A percentile compares a stretch with the other conserved stretches of the same genome.
phyloP scores from a whole-genome alignment of 2,888 invertebrate genomes.

The Ephialtes manifestator region DNA sequence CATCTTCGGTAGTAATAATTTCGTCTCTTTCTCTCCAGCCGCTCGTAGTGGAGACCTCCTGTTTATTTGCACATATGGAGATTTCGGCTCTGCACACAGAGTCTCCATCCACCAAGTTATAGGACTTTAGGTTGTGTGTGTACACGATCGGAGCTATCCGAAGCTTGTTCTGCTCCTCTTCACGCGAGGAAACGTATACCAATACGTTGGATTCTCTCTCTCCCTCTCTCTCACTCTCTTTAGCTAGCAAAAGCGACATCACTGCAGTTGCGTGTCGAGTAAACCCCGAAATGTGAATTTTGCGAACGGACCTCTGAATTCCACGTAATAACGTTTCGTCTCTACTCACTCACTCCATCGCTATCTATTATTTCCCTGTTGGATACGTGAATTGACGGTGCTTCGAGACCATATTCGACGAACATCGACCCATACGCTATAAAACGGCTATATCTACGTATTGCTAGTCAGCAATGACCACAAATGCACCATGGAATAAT shows the following conservation, averaged over 20 bases:
- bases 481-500: slow-evolving; percentile 45
- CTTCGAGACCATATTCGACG: slow-evolving; percentile 37
- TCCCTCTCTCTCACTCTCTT: slow-evolving; percentile 5
- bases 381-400: slow-evolving; percentile 30
- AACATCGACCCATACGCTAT: not conserved
- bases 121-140: slow-evolving; percentile 28
- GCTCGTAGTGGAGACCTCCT: slow-evolving; percentile 38
- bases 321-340: slow-evolving; percentile 53
- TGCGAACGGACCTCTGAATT: slow-evolving; percentile 36
- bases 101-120: slow-evolving; percentile 15
- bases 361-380: slow-evolving; percentile 23
- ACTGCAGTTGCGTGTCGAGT: slow-evolving; percentile 27
- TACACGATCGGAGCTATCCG: slow-evolving; percentile 1
- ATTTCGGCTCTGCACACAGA: slow-evolving; percentile 53
- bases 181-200: slow-evolving; percentile 27
- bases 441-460: not conserved
- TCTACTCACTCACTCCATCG: slow-evolving; percentile 19
- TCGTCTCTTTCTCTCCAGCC: slow-evolving; percentile 6
- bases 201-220: not conserved
- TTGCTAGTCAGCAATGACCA: slow-evolving; percentile 29
- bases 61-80: slow-evolving; percentile 72
- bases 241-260: slow-evolving; percentile 21
- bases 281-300: slow-evolving; percentile 34
- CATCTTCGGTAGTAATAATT: not conserved
- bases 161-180: slow-evolving; percentile 19